phyloP scores from a whole-genome alignment of 2,113 vertebrate genomes.

The Taxidea taxus region DNA sequence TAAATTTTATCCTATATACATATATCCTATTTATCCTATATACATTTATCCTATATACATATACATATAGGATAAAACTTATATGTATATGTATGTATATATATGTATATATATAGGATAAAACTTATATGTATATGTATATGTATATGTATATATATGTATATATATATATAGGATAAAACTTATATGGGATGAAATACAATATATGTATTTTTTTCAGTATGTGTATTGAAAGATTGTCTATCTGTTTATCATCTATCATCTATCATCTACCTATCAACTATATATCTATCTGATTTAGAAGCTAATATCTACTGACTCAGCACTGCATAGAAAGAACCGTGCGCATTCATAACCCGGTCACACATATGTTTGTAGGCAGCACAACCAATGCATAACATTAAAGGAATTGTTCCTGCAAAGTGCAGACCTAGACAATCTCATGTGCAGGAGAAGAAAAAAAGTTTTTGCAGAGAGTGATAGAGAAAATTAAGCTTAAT shows the following conservation, averaged over 20 bases:
- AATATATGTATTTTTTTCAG: neutral
- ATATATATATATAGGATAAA: neutral
- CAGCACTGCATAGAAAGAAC: neutral
- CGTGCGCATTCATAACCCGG: fast-evolving
- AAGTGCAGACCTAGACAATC: neutral
- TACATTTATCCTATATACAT: no score
- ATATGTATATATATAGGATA: no score
- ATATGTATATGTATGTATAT: no score
- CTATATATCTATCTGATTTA: neutral
- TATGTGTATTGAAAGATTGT: neutral
- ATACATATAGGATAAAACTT: neutral
- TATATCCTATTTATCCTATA: no score
- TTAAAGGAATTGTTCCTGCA: neutral
- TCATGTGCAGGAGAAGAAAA: no score
- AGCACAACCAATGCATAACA: neutral
- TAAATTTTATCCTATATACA: no score
- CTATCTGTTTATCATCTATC: neutral
- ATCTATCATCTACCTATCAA: neutral
- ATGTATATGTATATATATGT: no score
- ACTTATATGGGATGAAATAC: neutral
- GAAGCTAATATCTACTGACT: neutral
- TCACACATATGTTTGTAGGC: neutral
- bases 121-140: neutral
- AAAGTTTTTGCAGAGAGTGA: neutral
- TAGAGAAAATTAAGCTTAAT: no score